Percentiles rank a stretch among this genome's conserved stretches.
Evolutionary conservation across 1,140 invertebrate genomes (phyloP).

Genomic region (Forficula auricularia): DNA sequence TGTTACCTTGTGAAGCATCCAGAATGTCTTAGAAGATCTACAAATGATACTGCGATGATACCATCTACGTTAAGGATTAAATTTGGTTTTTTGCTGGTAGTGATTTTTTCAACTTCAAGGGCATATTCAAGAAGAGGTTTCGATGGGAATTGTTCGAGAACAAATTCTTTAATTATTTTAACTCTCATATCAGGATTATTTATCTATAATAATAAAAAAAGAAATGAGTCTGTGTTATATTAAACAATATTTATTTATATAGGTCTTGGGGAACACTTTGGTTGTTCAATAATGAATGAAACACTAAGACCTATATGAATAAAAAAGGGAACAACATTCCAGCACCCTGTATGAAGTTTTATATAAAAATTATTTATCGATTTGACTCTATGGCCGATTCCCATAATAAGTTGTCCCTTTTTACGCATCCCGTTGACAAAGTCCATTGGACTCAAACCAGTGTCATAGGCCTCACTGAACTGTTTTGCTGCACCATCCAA

Average conservation of each 20-base stretch:
- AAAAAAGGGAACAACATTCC: too few species aligned
- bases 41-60: conserved; percentile 90
- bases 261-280: too few species aligned
- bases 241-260: conserved; percentile 1
- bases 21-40: conserved; percentile 84
- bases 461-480: conserved; percentile 90
- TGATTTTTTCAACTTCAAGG: conserved; percentile 95
- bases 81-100: conserved; percentile 98
- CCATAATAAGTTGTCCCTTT: conserved; percentile 95
- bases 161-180: conserved; percentile 91
- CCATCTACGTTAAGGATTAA: conserved; percentile 98
- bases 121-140: conserved; percentile 90
- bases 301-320: too few species aligned
- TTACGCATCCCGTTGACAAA: conserved; percentile 97
- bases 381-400: conserved; percentile 95
- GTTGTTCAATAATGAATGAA: too few species aligned
- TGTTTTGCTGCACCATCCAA: conserved; percentile 89
- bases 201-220: conserved; percentile 35
- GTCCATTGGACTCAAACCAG: conserved; percentile 87
- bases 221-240: conserved; percentile 3
- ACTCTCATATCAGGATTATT: conserved; percentile 98
- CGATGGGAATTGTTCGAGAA: conserved; percentile 78
- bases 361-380: conserved; percentile 42
- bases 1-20: conserved; percentile 78
- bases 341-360: too few species aligned